phyloP scores from a whole-genome alignment of 2,113 vertebrate genomes.

The Bubalus kerabau region DNA sequence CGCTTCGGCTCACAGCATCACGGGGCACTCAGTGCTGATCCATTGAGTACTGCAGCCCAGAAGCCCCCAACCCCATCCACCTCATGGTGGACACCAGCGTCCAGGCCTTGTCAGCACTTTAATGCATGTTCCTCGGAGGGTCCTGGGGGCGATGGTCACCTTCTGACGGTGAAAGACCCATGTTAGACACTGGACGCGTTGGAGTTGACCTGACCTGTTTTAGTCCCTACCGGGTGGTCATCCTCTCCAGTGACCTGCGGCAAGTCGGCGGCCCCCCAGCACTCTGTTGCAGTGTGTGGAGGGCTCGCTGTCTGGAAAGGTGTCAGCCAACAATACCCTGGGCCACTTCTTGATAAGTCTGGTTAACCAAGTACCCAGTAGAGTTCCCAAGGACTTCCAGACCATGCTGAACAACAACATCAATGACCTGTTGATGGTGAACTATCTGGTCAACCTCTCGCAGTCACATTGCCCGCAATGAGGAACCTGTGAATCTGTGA shows the following conservation, averaged over 20 bases:
- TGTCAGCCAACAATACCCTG: conserved; percentile 93
- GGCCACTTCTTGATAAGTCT: conserved; percentile 96
- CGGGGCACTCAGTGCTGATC: background rate
- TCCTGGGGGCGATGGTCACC: conserved; percentile 97
- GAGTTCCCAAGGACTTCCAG: conserved; percentile 94
- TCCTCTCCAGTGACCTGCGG: conserved; percentile 93
- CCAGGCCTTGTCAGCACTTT: conserved; percentile 86
- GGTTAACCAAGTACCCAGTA: conserved; percentile 97
- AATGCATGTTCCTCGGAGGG: conserved; percentile 95
- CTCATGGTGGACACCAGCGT: background rate
- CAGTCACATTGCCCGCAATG: conserved; percentile 94
- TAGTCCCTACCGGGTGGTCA: conserved; percentile 87
- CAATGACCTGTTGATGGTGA: conserved; percentile 95
- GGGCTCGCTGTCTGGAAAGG: conserved; percentile 95
- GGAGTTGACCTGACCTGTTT: conserved; percentile 92
- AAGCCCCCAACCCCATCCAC: background rate
- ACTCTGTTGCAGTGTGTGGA: conserved; percentile 93
- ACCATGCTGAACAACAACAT: conserved; percentile 99
- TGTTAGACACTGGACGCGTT: conserved; percentile 96
- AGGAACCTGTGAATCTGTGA: conserved; percentile 90
- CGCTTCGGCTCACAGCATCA: background rate
- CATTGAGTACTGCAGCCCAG: background rate
- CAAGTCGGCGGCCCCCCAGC: conserved; percentile 89
- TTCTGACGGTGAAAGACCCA: conserved; percentile 91
- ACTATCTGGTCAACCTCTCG: conserved; percentile 93